Conservation (phyloP, 2,888 invertebrate genomes). For the Cosmia trapezina region DNA sequence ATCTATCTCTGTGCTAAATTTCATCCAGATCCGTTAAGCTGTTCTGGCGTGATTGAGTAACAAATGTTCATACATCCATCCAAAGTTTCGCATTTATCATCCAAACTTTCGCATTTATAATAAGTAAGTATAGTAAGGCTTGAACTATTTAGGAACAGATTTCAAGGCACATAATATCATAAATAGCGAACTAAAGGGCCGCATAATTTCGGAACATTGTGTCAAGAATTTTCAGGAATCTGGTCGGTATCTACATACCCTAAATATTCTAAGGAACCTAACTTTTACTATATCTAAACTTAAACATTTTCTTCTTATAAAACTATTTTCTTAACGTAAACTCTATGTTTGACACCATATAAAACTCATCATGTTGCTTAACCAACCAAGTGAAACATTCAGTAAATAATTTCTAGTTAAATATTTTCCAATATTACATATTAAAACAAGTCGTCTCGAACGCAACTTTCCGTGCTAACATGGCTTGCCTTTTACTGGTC, state of each 20-base stretch:
- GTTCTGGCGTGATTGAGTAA: no score
- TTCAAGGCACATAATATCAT: background rate
- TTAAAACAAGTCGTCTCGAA: background rate
- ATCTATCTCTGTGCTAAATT: no score
- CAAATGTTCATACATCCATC: no score
- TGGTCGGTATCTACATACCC: background rate
- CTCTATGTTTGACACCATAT: background rate
- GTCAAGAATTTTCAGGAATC: background rate
- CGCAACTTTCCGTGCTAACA: slow-evolving; percentile 22
- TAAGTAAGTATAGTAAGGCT: no score
- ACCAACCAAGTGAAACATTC: background rate
- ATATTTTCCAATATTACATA: slow-evolving; percentile 5
- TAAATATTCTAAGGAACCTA: background rate
- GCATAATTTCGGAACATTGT: background rate
- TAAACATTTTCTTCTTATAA: background rate
- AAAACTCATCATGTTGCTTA: background rate
- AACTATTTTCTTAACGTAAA: no score
- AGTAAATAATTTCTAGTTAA: slow-evolving; percentile 35
- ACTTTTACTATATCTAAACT: background rate
- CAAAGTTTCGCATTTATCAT: no score
- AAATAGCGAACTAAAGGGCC: background rate
- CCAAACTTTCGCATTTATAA: no score
- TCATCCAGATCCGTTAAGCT: no score
- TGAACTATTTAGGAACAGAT: background rate
- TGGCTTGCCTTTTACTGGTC: background rate